Percentiles rank a stretch among this genome's conserved stretches.
Conservation (phyloP, 2,113 vertebrate genomes). For the Epinephelus fuscoguttatus region DNA sequence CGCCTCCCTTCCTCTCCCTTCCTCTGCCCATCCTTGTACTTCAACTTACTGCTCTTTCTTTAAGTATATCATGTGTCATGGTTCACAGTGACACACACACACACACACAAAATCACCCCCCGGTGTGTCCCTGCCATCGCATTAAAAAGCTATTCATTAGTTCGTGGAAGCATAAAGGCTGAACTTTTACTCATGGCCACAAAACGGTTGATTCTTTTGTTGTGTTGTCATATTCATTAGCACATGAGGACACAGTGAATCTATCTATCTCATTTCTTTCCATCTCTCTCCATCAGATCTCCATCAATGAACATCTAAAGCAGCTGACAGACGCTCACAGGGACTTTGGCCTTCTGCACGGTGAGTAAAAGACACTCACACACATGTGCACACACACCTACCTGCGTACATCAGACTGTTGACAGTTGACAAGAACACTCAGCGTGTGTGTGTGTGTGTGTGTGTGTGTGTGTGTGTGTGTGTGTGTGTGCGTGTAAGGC, state of each 20-base stretch:
- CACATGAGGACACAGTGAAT: too few species aligned
- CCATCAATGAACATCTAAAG: conserved; percentile 91
- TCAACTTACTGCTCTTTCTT: not conserved
- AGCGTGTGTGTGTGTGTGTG: not conserved
- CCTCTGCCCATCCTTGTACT: not conserved
- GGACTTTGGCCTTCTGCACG: conserved; percentile 92
- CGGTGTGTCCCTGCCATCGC: not conserved
- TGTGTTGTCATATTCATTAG: too few species aligned
- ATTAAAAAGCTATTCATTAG: conserved; percentile 18
- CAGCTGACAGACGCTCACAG: conserved; percentile 94
- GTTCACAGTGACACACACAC: not conserved
- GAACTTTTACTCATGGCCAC: not conserved
- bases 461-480: too few species aligned
- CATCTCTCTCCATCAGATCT: conserved; percentile 84
- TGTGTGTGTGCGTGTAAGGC: too few species aligned
- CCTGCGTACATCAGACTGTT: not conserved
- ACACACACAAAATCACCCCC: not conserved
- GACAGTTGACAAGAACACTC: conserved; percentile 18
- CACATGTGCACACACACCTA: conserved; percentile 1
- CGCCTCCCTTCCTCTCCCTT: not conserved
- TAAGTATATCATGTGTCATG: not conserved
- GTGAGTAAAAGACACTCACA: conserved; percentile 82
- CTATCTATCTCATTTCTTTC: not conserved
- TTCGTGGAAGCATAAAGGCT: not conserved
- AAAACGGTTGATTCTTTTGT: not conserved